These are phyloP conservation scores for Motacilla alba DNA, from an alignment of 2,113 vertebrate genomes.

Conservation along the genomic window DNA sequence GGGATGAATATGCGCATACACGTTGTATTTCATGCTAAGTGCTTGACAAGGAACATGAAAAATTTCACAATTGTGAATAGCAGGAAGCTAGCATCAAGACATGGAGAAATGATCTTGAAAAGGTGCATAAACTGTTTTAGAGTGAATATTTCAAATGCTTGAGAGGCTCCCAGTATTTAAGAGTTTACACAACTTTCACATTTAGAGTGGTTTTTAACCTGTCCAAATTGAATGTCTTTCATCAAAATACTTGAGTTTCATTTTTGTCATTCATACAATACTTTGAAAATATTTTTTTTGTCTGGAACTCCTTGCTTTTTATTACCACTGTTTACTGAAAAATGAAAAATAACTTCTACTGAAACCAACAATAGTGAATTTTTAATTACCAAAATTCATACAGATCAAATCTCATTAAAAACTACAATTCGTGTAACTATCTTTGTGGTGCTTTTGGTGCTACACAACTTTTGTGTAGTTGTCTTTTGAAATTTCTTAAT, in stretches of 20 bases:
- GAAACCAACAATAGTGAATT: not conserved
- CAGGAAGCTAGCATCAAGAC: not conserved
- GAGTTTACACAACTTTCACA: not conserved
- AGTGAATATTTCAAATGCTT: not conserved
- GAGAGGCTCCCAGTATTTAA: not conserved
- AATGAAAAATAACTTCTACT: not conserved
- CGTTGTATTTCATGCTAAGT: not conserved
- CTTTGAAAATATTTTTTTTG: not conserved
- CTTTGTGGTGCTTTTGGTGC: not conserved
- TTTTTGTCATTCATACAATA: not conserved
- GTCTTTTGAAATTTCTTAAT: not conserved
- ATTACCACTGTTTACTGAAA: not conserved
- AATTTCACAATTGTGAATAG: not conserved
- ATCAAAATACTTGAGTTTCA: not conserved
- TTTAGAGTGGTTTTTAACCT: not conserved
- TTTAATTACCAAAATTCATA: not conserved
- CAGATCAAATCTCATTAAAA: not conserved
- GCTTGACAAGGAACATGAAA: not conserved
- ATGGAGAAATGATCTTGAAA: not conserved
- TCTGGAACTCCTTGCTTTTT: not conserved
- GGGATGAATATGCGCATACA: not conserved
- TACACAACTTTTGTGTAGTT: not conserved
- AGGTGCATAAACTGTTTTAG: not conserved
- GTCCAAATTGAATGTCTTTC: not conserved
- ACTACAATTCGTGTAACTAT: not conserved